Base-by-base conservation (phyloP, 2,113 vertebrate genomes). In the Tautogolabrus adspersus region DNA sequence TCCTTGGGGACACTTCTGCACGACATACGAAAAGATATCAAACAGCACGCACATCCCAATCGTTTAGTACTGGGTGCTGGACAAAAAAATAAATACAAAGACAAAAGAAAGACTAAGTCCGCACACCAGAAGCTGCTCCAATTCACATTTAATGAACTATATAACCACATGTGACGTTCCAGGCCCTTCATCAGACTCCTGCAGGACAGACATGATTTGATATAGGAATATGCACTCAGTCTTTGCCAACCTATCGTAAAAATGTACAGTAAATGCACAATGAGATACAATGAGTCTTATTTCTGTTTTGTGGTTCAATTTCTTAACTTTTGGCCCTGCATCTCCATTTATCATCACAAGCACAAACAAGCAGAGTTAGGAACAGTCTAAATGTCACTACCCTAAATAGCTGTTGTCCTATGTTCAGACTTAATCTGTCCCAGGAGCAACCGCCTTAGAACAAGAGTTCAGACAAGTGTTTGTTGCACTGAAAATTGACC, bases 391-490 rank as follows among this genome's bases (percentile, higher is more conserved):
- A 81, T 75, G 68, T 77, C 72, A 72, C 22, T 64, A 5, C 1
- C 60, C 61, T 63, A 76, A 59, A 77, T 12, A 22, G 49, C 46
- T 68, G 67, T 37, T 86, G 38, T 47, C 68, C 55, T 22, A 26
- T 58, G 34, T 61, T 67, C 22, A 59, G 38, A 11, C 47, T 34
- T 65, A 46, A 54, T 68, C 87, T 81, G 81, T 81, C 75, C 76
- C 82, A 49, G 46, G 77, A 81, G 82, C 10, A 59, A 21, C 38
- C n/a, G 49, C 57, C 22, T 77, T 42, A 19, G 1, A 61, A 26
- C 60, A 38, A 62, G 80, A 73, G 79, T 88, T 79, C 56, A 70
- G 68, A 76, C 11, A 1, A 0, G 16, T 40, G 70, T 30, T 67
- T n/a, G 66, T 1, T 54, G 38, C 57, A 54, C 64, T 66, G 21